These are phyloP conservation scores for Serripes groenlandicus DNA, from an alignment of 2,888 invertebrate species.

Conservation along the genomic window DNA sequence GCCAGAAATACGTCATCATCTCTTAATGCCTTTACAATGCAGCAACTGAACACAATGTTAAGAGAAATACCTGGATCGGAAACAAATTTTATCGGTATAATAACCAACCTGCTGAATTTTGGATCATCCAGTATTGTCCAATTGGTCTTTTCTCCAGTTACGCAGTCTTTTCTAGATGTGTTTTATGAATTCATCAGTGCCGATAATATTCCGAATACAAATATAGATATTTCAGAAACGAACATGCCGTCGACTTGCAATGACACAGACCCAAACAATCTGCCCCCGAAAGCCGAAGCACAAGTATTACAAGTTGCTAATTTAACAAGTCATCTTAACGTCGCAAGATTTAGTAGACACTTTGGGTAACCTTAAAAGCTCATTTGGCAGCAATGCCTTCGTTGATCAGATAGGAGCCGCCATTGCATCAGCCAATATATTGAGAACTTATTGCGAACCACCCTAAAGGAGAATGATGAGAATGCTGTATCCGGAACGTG, in stretches of 20 bases:
- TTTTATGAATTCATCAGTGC: not conserved
- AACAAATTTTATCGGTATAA: no score
- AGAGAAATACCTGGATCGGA: no score
- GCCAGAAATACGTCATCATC: not conserved
- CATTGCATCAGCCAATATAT: not conserved
- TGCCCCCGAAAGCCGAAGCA: not conserved
- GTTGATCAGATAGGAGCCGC: not conserved
- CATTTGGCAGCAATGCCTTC: not conserved
- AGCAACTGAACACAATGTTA: not conserved
- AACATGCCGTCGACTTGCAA: not conserved
- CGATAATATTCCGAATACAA: not conserved
- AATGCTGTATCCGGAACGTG: constrained; percentile 7
- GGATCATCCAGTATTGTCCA: not conserved
- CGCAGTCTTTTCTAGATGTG: not conserved
- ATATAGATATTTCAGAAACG: not conserved
- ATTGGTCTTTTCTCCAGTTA: not conserved
- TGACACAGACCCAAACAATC: not conserved
- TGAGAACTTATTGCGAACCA: not conserved
- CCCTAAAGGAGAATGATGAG: constrained; percentile 1
- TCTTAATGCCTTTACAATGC: not conserved
- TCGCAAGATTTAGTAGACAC: not conserved
- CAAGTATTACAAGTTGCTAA: constrained; percentile 5
- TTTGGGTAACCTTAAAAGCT: not conserved
- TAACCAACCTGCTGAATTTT: not conserved
- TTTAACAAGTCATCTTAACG: not conserved